Evolutionary conservation across 2,113 vertebrate species (phyloP).

Genomic region (Peromyscus maniculatus): DNA sequence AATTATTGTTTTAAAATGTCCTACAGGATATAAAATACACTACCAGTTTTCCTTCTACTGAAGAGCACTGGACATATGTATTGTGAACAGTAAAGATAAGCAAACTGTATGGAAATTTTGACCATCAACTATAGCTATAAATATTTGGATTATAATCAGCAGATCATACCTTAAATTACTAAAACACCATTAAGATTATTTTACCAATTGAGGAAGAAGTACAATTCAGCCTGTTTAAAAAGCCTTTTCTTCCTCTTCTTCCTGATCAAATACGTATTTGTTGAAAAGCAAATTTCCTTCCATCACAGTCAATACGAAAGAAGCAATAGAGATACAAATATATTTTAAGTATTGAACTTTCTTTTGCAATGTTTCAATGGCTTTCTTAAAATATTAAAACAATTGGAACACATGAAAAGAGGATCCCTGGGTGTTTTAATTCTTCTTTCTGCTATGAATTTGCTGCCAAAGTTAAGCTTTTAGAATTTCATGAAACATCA

Average conservation of each 20-base stretch:
- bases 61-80: not conserved
- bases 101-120: not conserved
- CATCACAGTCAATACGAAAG: not conserved
- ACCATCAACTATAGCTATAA: not conserved
- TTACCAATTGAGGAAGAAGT: not conserved
- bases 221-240: not conserved
- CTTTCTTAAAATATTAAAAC: not conserved
- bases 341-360: not conserved
- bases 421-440: not conserved
- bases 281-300: not conserved
- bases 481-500: constrained; percentile 32
- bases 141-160: not conserved
- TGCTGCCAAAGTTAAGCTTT: not conserved
- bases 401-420: not conserved
- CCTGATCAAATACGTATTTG: not conserved
- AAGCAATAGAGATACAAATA: not conserved
- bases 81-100: not conserved
- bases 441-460: not conserved
- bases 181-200: not conserved
- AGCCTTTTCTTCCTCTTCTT: not conserved
- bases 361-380: not conserved
- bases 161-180: not conserved
- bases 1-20: not conserved
- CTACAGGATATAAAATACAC: not conserved
- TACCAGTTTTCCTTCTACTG: not conserved